A percentile compares a stretch with the other conserved stretches of the same genome.
phyloP scores from a whole-genome alignment of 2,797 vertebrate species.

The Eurystomus glaucurus region DNA sequence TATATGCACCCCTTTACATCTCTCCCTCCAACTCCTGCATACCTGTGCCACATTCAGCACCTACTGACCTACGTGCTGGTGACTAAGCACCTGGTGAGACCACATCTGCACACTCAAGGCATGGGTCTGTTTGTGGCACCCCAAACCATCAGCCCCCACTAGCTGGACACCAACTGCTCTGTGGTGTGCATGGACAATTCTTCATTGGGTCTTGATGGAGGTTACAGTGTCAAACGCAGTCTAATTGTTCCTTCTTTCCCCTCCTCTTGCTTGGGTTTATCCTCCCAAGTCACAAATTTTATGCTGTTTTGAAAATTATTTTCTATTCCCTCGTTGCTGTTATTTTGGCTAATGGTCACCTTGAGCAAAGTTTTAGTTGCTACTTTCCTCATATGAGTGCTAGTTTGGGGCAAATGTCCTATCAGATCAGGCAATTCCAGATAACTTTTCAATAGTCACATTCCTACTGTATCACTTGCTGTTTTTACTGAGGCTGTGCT shows the following conservation, averaged over 20 bases:
- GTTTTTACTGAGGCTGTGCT: no score
- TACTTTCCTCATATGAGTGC: no score
- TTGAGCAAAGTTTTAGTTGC: no score
- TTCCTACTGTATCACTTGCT: no score
- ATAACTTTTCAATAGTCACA: no score
- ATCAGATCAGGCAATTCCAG: no score
- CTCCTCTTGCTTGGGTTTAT: no score
- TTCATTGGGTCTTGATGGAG: background rate
- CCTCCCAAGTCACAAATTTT: no score
- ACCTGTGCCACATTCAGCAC: background rate
- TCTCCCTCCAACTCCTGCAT: background rate
- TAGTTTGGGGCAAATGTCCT: no score
- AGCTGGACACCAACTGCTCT: background rate
- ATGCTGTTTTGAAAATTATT: no score
- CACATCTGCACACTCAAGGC: accelerated
- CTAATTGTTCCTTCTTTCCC: background rate
- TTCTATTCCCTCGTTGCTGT: no score
- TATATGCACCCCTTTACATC: accelerated
- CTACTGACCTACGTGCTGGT: background rate
- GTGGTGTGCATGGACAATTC: accelerated
- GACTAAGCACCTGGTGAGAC: background rate
- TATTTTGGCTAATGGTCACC: no score
- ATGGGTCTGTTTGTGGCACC: background rate
- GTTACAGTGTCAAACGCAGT: background rate
- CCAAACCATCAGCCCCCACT: background rate